Base-by-base conservation (phyloP, 2,797 vertebrate genomes). In the Lemur catta region DNA sequence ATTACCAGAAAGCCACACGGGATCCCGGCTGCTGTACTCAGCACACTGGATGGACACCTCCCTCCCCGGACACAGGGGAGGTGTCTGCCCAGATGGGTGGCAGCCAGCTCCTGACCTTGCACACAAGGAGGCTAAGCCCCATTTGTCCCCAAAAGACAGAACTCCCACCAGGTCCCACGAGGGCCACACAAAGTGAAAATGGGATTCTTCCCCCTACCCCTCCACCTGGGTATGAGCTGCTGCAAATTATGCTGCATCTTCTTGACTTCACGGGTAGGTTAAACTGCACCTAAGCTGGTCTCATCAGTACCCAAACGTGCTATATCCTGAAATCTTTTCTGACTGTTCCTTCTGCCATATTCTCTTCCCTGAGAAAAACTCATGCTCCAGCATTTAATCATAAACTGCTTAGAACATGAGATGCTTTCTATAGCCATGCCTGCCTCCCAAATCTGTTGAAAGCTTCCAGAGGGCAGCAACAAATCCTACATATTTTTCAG, bases 401-500 rank as follows among this genome's bases (percentile, higher is more conserved):
- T 22, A 48, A 43, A 24, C 13, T 28, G 38, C 57, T 82, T 74
- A 18, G 4, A 28, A n/a, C 2, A 3, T 0, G 4, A 74, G 65
- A 63, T 17, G 6, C 30, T 93, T 93, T 59, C 35, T 10, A 5
- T 28, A 55, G 71, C 48, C 46, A 24, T 15, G 11, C 20, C 75
- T 65, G 28, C 86, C 61, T 84, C 94, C 61, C 46, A n/a, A 30
- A 63, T 33, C 81, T 3, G 20, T 0, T 15, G 57, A 85, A 82
- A 97, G 46, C 46, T 91, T 86, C 72, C 26, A 55, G 75, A 46
- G 4, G 41, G 63, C 84, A 80, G 76, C 91, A 67, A 72, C 2
- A 41, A 84, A 65, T 26, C 28, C 46, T 43, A 50, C 0, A 41
- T n/a, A n/a, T 84, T 46, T 55, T 55, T 79, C 46, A 10, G 0